phyloP scores from a whole-genome alignment of 2,888 invertebrate species.

The Homarus gammarus region DNA sequence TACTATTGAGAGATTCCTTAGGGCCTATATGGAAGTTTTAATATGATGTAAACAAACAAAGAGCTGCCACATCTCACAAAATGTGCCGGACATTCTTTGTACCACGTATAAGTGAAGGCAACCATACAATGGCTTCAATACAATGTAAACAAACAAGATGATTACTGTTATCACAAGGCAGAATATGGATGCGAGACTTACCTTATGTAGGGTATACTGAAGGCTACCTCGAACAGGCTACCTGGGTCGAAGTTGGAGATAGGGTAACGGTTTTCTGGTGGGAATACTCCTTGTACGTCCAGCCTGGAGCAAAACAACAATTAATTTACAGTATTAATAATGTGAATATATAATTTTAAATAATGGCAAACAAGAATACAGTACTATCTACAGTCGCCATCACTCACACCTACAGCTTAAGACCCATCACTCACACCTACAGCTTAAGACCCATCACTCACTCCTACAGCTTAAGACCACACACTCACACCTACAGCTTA shows the following conservation, averaged over 20 bases:
- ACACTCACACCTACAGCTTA: neutral
- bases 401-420: no score
- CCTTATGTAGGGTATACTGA: constrained; percentile 83
- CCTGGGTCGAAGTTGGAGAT: constrained; percentile 91
- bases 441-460: neutral
- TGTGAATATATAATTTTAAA: no score
- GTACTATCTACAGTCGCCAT: no score
- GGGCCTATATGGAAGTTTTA: no score
- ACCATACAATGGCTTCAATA: no score
- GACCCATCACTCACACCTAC: neutral
- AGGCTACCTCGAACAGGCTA: constrained; percentile 89
- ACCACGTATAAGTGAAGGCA: neutral
- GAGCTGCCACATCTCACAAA: neutral
- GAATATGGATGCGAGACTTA: constrained; percentile 77
- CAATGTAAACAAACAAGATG: neutral
- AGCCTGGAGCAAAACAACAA: constrained; percentile 60
- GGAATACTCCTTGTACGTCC: constrained; percentile 84
- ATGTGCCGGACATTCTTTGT: neutral
- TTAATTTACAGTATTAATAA: neutral
- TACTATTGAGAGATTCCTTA: no score
- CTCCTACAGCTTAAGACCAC: neutral
- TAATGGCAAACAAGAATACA: no score
- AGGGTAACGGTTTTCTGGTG: constrained; percentile 84
- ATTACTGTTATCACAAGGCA: no score
- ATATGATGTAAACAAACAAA: no score